Evolutionary conservation across 1,140 invertebrate species (phyloP), one percentile per base, ranked within the genome.

Genomic region (Eciton burchellii): DNA sequence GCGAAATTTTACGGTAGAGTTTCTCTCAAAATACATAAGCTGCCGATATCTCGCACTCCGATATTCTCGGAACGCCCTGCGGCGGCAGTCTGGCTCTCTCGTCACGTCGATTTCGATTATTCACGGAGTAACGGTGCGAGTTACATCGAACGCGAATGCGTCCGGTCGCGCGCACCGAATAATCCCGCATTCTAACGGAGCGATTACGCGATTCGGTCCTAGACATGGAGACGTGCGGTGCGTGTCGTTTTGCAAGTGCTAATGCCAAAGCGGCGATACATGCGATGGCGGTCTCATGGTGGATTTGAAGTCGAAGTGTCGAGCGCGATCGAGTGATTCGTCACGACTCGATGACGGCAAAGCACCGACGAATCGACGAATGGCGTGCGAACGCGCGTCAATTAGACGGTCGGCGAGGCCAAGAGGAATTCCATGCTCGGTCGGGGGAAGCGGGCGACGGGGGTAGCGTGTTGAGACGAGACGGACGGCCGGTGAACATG

Each of bases 301-400:
- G 21, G 29, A 8, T 41, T 35, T 45, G 47, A 41, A 86, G 68
- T 74, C 84, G 62, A 85, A 86, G 70, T 84, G 56, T 9, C 16
- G 26, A 11, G 26, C 11, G 35, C 70, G 65, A 85, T 84, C 71
- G 72, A 86, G 71, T 74, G 71, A 41, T 45, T 21, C n/a, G 45
- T 26, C 59, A 19, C 21, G 45, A 29, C 14, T 62, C 43, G 57
- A 49, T 63, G 52, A 57, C 26, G 21, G 52, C 19, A 68, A 62
- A 72, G 59, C 41, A 4, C 21, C 71, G 41, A 29, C 72, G 72
- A 57, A 85, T 82, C 62, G 76, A 60, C 5, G 68, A 81, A 60
- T 54, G 76, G 59, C 14, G 35, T 9, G n/a, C 29, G 26, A 26
- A 19, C 26, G 83, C 65, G 29, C 66, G 26, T 49, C 76, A 16